These are phyloP conservation scores for Protobothrops flavoviridis DNA, from an alignment of 2,113 vertebrate species.

Conservation along the genomic window DNA sequence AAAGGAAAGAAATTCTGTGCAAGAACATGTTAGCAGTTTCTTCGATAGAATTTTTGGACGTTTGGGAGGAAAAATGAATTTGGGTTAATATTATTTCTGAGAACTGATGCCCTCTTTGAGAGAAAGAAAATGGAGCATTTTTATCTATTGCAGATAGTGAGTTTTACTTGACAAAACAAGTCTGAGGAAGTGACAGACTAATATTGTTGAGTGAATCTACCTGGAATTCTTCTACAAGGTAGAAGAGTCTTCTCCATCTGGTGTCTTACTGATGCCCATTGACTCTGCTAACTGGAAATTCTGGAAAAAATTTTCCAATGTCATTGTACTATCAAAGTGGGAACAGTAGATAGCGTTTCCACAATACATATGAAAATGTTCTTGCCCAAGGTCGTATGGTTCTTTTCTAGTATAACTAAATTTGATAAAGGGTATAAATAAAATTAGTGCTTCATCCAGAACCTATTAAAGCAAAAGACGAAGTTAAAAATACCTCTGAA, in stretches of 20 bases:
- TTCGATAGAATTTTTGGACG: conserved; percentile 40
- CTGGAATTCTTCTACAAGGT: neutral
- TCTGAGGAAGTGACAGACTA: conserved; percentile 45
- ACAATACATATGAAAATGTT: neutral
- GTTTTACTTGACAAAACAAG: conserved; percentile 30
- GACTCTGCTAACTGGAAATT: neutral
- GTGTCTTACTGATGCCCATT: neutral
- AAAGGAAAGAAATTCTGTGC: conserved; percentile 6
- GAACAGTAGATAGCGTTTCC: neutral
- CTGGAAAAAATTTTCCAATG: neutral
- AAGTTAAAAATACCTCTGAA: neutral
- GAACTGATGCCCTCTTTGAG: conserved; percentile 24
- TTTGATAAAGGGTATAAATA: neutral
- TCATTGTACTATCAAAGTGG: neutral
- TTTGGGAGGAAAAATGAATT: conserved; percentile 27
- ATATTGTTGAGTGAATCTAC: conserved; percentile 40
- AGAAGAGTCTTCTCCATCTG: neutral
- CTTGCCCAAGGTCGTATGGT: neutral
- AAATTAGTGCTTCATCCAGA: neutral
- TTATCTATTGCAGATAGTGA: conserved; percentile 34
- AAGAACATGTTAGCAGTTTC: conserved; percentile 25
- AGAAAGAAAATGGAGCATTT: conserved; percentile 45
- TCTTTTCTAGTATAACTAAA: neutral
- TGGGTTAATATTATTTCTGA: conserved; percentile 32
- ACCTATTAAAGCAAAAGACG: neutral